These are phyloP conservation scores for Hypanus sabinus DNA, from an alignment of 2,113 vertebrate species.

Conservation along the genomic window DNA sequence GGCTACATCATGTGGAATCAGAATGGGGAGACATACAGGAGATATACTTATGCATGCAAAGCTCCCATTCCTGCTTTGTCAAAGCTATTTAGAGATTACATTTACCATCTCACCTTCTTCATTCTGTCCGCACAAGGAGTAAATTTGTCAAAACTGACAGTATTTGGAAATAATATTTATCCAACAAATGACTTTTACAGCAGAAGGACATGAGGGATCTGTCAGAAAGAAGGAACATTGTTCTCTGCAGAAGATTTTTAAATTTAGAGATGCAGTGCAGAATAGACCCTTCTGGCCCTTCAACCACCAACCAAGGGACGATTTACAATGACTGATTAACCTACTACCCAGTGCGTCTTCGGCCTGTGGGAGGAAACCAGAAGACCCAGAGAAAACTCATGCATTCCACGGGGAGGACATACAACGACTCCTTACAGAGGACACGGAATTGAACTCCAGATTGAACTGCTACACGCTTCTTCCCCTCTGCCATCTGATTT, in stretches of 20 bases:
- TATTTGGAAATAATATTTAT: slow-evolving; percentile 10
- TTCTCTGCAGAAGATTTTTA: background rate
- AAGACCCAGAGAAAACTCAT: too few species aligned
- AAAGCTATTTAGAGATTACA: slow-evolving; percentile 4
- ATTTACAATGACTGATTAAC: too few species aligned
- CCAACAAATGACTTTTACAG: background rate
- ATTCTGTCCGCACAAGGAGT: background rate
- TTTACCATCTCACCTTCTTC: slow-evolving; percentile 11
- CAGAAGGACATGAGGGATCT: background rate
- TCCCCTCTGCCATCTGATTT: too few species aligned
- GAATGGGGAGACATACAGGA: background rate
- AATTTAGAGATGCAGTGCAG: too few species aligned
- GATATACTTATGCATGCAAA: background rate
- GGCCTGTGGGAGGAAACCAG: too few species aligned
- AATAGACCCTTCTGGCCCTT: too few species aligned
- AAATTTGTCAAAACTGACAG: slow-evolving; percentile 19
- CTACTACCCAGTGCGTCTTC: too few species aligned
- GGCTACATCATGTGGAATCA: background rate
- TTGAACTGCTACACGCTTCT: too few species aligned
- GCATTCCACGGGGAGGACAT: too few species aligned
- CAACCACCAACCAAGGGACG: too few species aligned
- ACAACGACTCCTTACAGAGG: too few species aligned
- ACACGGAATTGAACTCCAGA: too few species aligned
- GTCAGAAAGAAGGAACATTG: background rate
- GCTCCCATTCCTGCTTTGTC: background rate